Base-by-base conservation (phyloP, 2,888 invertebrate species). In the Ophion obscuratus region DNA sequence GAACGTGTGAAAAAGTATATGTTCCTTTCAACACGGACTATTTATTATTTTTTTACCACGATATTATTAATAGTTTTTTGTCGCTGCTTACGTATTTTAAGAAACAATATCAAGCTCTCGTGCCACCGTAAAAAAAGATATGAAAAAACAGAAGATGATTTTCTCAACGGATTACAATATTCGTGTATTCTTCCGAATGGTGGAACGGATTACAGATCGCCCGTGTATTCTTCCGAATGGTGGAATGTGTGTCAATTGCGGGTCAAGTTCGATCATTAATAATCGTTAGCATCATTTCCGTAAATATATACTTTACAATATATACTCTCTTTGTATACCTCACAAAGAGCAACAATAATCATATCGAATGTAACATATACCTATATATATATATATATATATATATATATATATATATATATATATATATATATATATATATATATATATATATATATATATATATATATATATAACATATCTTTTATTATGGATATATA, bases 161-260 rank as follows among this genome's bases (percentile, higher is more conserved):
- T 75, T 44, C 57, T 75, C 57, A 83, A 79, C 11, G 68, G 62
- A 83, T 80, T 76, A 66, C 31, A 17, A 61, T 59, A 27, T 73
- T 62, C 36, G 66, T 62, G 61, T 77, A 73, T 62, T 83, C 80
- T 84, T 84, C 75, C 84, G 87, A 83, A 86, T 80, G 86, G 83
- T 89, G 91, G 91, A 91, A 91, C n/a, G n/a, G n/a, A n/a, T n/a
- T n/a, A n/a, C n/a, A n/a, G 24, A 61, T 59, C 20, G 44, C 77
- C 67, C 36, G 66, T 62, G 61, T 77, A 73, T 62, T 83, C 80
- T 84, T 84, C 75, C 84, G 87, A 83, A 86, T 80, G 86, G 83
- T 89, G 91, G 91, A 91, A 91, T 91, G 91, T 91, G 87, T 89
- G 73, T 89, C 82, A 67, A 85, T 86, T 86, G 82, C 78, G 61